phyloP scores from a whole-genome alignment of 1,140 invertebrate species.

The Drosophila simulans region DNA sequence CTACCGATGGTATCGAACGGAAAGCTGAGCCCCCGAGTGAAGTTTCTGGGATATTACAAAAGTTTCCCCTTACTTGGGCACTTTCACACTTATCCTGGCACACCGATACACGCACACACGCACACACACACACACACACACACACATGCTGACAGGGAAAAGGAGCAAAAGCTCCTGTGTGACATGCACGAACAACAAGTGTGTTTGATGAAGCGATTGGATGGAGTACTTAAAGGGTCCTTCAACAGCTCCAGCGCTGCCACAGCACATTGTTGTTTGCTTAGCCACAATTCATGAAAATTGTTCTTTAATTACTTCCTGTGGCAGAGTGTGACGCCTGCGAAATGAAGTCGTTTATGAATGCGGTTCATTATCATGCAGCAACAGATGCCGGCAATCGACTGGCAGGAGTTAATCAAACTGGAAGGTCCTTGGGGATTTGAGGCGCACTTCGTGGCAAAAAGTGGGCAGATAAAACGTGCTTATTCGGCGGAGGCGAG shows the following conservation, averaged over 20 bases:
- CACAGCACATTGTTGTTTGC: constrained; percentile 23
- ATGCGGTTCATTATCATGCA: constrained; percentile 76
- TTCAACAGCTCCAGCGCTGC: constrained; percentile 9
- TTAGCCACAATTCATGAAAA: constrained; percentile 61
- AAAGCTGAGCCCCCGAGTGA: constrained; percentile 39
- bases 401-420: constrained; percentile 67
- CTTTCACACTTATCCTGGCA: constrained; percentile 42
- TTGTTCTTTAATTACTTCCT: constrained; percentile 80
- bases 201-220: constrained; percentile 73
- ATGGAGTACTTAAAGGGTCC: constrained; percentile 53
- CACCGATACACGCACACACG: not conserved
- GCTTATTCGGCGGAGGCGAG: constrained; percentile 18
- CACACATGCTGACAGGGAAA: not conserved
- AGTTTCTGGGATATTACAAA: constrained; percentile 75
- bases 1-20: not conserved
- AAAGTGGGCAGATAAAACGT: constrained; percentile 33
- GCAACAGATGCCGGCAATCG: constrained; percentile 68
- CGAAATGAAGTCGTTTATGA: constrained; percentile 73
- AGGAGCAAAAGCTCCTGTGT: constrained; percentile 48
- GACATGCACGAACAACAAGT: constrained; percentile 64
- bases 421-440: constrained; percentile 33
- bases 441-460: not conserved
- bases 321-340: constrained; percentile 44
- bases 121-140: too few species aligned
- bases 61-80: constrained; percentile 59